These are phyloP conservation scores for Drosophila infuscata DNA, from an alignment of 2,888 invertebrate genomes.

Conservation along the genomic window DNA sequence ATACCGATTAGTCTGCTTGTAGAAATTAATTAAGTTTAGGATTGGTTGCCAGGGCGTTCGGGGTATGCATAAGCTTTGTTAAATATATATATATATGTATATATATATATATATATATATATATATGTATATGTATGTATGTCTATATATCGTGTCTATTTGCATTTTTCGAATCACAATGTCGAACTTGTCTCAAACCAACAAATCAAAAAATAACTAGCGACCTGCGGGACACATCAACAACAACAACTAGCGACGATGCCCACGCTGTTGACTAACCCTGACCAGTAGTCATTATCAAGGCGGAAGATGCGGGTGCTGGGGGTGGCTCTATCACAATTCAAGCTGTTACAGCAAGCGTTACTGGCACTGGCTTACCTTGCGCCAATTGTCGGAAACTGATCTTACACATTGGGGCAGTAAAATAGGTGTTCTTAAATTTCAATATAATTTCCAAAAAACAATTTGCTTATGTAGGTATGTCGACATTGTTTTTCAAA, in stretches of 20 bases:
- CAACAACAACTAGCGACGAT: slow-evolving; percentile 16
- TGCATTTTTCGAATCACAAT: slow-evolving; percentile 38
- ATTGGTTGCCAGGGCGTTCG: not conserved
- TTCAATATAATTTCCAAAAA: not conserved
- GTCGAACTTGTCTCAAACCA: slow-evolving; percentile 32
- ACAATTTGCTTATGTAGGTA: not conserved
- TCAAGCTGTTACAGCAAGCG: slow-evolving; percentile 25
- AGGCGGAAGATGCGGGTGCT: slow-evolving; percentile 1
- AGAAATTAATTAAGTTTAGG: slow-evolving; percentile 33
- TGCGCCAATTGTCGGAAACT: slow-evolving; percentile 11
- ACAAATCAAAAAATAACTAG: slow-evolving; percentile 16
- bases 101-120: not conserved
- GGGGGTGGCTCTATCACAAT: slow-evolving; percentile 17
- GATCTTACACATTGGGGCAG: not conserved
- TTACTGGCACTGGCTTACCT: slow-evolving; percentile 33
- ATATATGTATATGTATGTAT: not conserved
- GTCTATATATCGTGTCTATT: slow-evolving; percentile 14
- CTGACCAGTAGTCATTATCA: not conserved
- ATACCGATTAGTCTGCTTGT: slow-evolving; percentile 53
- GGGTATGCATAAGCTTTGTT: slow-evolving; percentile 1
- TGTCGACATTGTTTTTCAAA: not conserved
- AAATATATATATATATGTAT: not conserved
- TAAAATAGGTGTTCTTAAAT: not conserved
- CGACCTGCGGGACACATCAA: slow-evolving; percentile 15
- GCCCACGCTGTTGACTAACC: slow-evolving; percentile 7